These are phyloP conservation scores for Arrhamphus sclerolepis DNA, from an alignment of 2,797 vertebrate species.

Conservation along the genomic window DNA sequence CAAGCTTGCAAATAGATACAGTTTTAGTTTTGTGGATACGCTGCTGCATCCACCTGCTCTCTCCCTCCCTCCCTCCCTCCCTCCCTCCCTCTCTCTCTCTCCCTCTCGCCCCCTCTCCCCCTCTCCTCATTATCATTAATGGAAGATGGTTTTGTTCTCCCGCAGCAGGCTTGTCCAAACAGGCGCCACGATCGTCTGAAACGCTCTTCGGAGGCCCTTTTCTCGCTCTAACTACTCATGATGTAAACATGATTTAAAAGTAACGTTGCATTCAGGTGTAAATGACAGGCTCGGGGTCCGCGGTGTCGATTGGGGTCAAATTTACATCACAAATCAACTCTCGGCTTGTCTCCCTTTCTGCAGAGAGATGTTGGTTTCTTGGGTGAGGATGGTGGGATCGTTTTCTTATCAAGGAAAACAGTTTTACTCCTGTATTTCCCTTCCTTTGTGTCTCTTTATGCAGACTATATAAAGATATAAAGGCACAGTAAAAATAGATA, in stretches of 20 bases:
- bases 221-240: conserved; percentile 38
- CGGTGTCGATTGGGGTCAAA: conserved; percentile 51
- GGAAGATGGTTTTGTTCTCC: conserved; percentile 51
- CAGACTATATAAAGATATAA: too few species aligned
- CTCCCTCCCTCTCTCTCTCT: too few species aligned
- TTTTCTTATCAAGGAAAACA: too few species aligned
- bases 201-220: conserved; percentile 21
- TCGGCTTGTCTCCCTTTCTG: conserved; percentile 38
- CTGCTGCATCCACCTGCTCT: conserved; percentile 40
- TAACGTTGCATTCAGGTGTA: conserved; percentile 73
- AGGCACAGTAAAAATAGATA: too few species aligned
- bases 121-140: conserved; percentile 67
- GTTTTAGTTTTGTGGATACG: background rate
- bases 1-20: too few species aligned
- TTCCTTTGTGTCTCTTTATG: background rate
- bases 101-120: conserved; percentile 26
- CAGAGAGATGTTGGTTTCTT: conserved; percentile 44
- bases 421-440: background rate
- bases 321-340: conserved; percentile 70
- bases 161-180: conserved; percentile 82
- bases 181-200: conserved; percentile 79
- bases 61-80: too few species aligned
- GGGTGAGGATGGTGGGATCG: conserved; percentile 4
- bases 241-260: conserved; percentile 71
- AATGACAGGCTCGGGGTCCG: conserved; percentile 45